These are phyloP conservation scores for Formica exsecta DNA, from an alignment of 1,140 invertebrate genomes.

Conservation along the genomic window DNA sequence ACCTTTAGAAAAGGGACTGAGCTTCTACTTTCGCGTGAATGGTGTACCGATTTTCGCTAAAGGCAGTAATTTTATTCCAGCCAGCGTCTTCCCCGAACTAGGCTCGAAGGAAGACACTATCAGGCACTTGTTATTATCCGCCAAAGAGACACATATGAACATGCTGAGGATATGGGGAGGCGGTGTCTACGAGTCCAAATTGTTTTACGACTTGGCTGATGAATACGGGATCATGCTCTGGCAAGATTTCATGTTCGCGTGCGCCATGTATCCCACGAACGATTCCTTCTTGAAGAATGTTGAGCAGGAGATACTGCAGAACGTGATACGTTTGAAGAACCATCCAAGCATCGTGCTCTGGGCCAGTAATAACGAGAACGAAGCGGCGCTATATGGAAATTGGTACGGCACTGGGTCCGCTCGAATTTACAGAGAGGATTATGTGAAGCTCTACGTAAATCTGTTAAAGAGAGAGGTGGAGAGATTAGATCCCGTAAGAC, in stretches of 20 bases:
- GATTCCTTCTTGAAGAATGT: conserved; percentile 92
- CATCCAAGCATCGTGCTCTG: conserved; percentile 96
- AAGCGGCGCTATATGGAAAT: conserved; percentile 94
- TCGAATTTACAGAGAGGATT: conserved; percentile 92
- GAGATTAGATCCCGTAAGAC: conserved; percentile 88
- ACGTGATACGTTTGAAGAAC: conserved; percentile 94
- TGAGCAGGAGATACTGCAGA: conserved; percentile 92
- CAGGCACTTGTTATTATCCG: conserved; percentile 90
- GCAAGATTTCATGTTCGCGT: conserved; percentile 99
- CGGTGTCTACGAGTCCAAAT: conserved; percentile 96
- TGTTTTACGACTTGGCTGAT: conserved; percentile 96
- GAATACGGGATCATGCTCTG: conserved; percentile 94
- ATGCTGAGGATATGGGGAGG: conserved; percentile 99
- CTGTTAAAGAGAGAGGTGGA: conserved; percentile 91
- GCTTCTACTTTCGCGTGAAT: conserved; percentile 97
- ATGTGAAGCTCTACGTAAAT: conserved; percentile 94
- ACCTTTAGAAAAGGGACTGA: conserved; percentile 89
- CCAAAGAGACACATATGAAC: conserved; percentile 95
- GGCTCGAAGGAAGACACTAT: conserved; percentile 86
- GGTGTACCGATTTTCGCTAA: conserved; percentile 96
- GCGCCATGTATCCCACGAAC: conserved; percentile 96
- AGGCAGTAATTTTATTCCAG: conserved; percentile 98
- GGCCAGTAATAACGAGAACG: conserved; percentile 99
- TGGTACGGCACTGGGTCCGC: conserved; percentile 92
- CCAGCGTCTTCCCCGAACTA: conserved; percentile 94